These are phyloP conservation scores for Drosophila fungiperda DNA, from an alignment of 2,888 invertebrate species.

Conservation along the genomic window DNA sequence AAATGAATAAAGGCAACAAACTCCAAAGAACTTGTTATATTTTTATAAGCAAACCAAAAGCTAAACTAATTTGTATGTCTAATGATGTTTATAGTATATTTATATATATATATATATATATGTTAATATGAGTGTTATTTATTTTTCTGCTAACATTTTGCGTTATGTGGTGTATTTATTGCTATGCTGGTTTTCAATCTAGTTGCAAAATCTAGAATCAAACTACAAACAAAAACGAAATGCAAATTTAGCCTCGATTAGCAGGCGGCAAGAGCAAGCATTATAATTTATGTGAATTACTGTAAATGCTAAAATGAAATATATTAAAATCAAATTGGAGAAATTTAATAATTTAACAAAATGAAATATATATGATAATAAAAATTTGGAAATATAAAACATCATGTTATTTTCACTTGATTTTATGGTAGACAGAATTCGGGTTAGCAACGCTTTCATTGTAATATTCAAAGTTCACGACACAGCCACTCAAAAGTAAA, in stretches of 20 bases:
- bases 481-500: slow-evolving; percentile 35
- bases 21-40: slow-evolving; percentile 79
- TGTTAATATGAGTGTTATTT: slow-evolving; percentile 58
- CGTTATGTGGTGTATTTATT: slow-evolving; percentile 43
- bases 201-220: slow-evolving; percentile 47
- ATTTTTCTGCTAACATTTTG: slow-evolving; percentile 60
- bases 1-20: slow-evolving; percentile 42
- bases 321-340: slow-evolving; percentile 53
- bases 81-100: slow-evolving; percentile 51
- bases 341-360: slow-evolving; percentile 23
- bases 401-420: background rate
- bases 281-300: slow-evolving; percentile 43
- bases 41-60: slow-evolving; percentile 65
- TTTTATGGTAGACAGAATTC: background rate
- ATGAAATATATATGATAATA: slow-evolving; percentile 41
- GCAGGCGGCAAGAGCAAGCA: slow-evolving; percentile 46
- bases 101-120: slow-evolving; percentile 46
- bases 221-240: slow-evolving; percentile 42
- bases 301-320: slow-evolving; percentile 40
- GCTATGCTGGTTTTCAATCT: slow-evolving; percentile 53
- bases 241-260: slow-evolving; percentile 45
- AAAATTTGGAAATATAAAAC: slow-evolving; percentile 31
- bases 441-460: background rate
- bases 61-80: slow-evolving; percentile 57
- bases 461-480: slow-evolving; percentile 26